Evolutionary conservation across 2,113 vertebrate genomes (phyloP).

Genomic region (Tachysurus vachellii): DNA sequence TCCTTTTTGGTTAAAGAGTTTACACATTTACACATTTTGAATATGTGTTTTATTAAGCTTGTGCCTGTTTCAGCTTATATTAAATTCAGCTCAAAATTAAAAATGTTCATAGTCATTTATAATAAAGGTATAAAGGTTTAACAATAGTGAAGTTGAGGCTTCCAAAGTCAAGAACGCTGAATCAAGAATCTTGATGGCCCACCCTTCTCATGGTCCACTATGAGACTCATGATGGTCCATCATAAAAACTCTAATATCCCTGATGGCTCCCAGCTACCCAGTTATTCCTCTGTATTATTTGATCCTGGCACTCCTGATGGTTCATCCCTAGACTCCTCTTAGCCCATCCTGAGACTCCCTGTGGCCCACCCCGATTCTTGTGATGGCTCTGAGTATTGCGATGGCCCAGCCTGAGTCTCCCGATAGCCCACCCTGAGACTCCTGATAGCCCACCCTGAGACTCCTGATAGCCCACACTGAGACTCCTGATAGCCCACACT

Average conservation of each 20-base stretch:
- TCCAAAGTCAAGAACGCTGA: constrained; percentile 31
- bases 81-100: neutral
- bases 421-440: neutral
- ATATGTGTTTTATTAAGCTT: neutral
- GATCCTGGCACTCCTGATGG: neutral
- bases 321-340: neutral
- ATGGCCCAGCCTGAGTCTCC: neutral
- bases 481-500: too few relatives aligned
- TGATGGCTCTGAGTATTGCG: neutral
- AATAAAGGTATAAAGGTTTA: neutral
- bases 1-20: neutral
- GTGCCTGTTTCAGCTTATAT: neutral
- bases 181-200: constrained; percentile 1
- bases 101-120: neutral
- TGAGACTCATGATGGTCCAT: neutral
- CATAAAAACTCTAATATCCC: neutral
- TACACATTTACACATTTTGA: neutral
- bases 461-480: too few relatives aligned
- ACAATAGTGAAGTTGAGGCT: constrained; percentile 76
- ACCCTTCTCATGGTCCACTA: neutral
- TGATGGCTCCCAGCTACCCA: too few relatives aligned
- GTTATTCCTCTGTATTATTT: neutral
- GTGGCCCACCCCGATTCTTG: neutral
- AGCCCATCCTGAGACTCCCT: neutral
- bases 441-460: too few relatives aligned